Conservation (phyloP, 2,888 invertebrate genomes). For the Agrilus cyanescens region DNA sequence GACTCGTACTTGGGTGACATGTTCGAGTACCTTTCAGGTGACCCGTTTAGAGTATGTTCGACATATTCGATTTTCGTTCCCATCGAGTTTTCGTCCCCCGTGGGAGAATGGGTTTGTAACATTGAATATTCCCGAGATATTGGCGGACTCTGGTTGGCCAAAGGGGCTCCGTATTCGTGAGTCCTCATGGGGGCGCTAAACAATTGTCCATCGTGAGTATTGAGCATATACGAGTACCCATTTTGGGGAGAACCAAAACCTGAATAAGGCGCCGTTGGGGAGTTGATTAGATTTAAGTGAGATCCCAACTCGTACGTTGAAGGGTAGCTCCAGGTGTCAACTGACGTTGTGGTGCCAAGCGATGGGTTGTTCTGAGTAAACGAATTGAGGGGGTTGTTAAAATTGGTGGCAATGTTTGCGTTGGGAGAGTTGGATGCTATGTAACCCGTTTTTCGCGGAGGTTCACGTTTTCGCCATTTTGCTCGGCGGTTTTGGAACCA, state of each 20-base stretch:
- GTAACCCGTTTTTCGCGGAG: slow-evolving; percentile 79
- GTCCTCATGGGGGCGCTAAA: slow-evolving; percentile 51
- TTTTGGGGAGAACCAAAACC: slow-evolving; percentile 49
- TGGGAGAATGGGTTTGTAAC: slow-evolving; percentile 51
- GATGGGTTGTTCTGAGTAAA: slow-evolving; percentile 38
- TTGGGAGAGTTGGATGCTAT: slow-evolving; percentile 58
- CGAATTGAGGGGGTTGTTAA: slow-evolving; percentile 44
- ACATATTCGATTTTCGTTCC: slow-evolving; percentile 36
- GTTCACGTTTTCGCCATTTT: slow-evolving; percentile 90
- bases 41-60: slow-evolving; percentile 32
- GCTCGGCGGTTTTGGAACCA: slow-evolving; percentile 89
- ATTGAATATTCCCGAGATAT: slow-evolving; percentile 53
- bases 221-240: slow-evolving; percentile 50
- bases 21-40: slow-evolving; percentile 48
- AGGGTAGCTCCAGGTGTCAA: slow-evolving; percentile 70
- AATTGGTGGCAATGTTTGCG: slow-evolving; percentile 39
- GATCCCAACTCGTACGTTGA: slow-evolving; percentile 67
- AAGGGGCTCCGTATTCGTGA: slow-evolving; percentile 46
- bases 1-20: slow-evolving; percentile 50
- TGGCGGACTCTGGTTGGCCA: slow-evolving; percentile 48
- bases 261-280: slow-evolving; percentile 49
- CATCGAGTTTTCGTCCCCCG: slow-evolving; percentile 33
- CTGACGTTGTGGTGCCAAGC: slow-evolving; percentile 36
- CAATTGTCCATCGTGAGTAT: slow-evolving; percentile 60
- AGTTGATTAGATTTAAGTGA: slow-evolving; percentile 61